A percentile compares a stretch with the other conserved stretches of the same genome.
These are phyloP conservation scores for Itoplectis maculator DNA, from an alignment of 2,888 invertebrate species.

Conservation along the genomic window DNA sequence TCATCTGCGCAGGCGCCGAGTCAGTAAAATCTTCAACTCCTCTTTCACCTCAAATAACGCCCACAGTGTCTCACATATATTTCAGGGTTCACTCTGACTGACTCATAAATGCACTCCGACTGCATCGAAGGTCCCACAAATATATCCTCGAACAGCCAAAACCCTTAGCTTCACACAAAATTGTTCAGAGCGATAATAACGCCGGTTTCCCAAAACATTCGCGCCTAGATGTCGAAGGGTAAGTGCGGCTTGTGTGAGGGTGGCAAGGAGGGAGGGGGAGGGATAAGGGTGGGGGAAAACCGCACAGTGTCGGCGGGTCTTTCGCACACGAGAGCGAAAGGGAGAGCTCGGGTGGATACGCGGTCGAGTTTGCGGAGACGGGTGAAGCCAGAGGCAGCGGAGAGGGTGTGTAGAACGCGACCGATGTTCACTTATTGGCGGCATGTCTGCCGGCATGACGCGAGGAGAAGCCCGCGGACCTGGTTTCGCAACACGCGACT, in stretches of 20 bases:
- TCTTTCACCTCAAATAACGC: conserved; percentile 33
- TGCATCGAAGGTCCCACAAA: not conserved
- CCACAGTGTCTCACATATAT: conserved; percentile 39
- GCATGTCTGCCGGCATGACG: conserved; percentile 84
- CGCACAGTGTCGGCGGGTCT: conserved; percentile 36
- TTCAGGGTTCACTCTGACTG: conserved; percentile 35
- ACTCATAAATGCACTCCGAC: conserved; percentile 52
- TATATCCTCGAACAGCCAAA: too few species aligned
- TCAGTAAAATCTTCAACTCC: conserved; percentile 53
- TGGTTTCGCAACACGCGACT: conserved; percentile 67
- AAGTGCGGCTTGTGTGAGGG: conserved; percentile 43
- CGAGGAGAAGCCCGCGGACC: conserved; percentile 64
- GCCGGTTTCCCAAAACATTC: conserved; percentile 35
- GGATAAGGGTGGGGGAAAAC: too few species aligned
- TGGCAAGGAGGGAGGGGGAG: too few species aligned
- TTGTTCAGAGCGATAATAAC: conserved; percentile 19
- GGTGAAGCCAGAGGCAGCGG: conserved; percentile 74
- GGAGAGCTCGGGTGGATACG: conserved; percentile 73
- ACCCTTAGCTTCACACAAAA: conserved; percentile 9
- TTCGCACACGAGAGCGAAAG: conserved; percentile 24
- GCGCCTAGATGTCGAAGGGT: conserved; percentile 31
- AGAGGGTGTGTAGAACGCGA: conserved; percentile 80
- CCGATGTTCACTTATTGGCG: conserved; percentile 84
- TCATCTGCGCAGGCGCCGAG: conserved; percentile 39
- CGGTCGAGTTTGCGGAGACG: conserved; percentile 74